A percentile compares a stretch with the other conserved stretches of the same genome.
Evolutionary conservation across 2,797 vertebrate genomes (phyloP).

Genomic region (Serranus cabrilla): DNA sequence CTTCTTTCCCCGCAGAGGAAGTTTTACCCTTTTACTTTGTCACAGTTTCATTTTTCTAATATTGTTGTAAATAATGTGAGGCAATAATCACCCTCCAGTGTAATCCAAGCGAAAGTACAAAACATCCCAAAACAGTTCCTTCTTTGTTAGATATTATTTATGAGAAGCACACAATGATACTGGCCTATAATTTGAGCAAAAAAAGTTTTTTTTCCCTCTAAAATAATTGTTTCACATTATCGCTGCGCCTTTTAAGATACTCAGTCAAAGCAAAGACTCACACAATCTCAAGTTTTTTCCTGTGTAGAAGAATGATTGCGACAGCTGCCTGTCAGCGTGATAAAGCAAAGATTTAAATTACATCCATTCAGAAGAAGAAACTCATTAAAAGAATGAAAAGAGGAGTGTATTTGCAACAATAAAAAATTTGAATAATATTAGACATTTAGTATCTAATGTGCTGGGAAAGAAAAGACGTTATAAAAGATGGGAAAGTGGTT

Average conservation of each 20-base stretch:
- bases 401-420: conserved; percentile 32
- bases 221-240: conserved; percentile 6
- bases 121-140: neutral
- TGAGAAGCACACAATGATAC: neutral
- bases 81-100: conserved; percentile 13
- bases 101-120: neutral
- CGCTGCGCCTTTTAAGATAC: conserved; percentile 3
- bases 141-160: neutral
- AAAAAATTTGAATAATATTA: conserved; percentile 36
- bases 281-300: neutral
- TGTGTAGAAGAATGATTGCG: conserved; percentile 15
- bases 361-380: conserved; percentile 43
- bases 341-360: conserved; percentile 46
- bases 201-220: conserved; percentile 17
- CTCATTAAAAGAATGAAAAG: conserved; percentile 41
- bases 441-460: conserved; percentile 28
- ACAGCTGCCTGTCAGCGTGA: conserved; percentile 51
- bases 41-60: conserved; percentile 28
- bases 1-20: conserved; percentile 43
- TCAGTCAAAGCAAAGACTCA: conserved; percentile 15
- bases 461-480: conserved; percentile 19
- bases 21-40: conserved; percentile 39
- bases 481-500: conserved; percentile 20
- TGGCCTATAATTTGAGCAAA: conserved; percentile 25
- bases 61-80: conserved; percentile 35